These are phyloP conservation scores for Drosophila ironensis DNA, from an alignment of 1,140 invertebrate genomes.

Conservation along the genomic window DNA sequence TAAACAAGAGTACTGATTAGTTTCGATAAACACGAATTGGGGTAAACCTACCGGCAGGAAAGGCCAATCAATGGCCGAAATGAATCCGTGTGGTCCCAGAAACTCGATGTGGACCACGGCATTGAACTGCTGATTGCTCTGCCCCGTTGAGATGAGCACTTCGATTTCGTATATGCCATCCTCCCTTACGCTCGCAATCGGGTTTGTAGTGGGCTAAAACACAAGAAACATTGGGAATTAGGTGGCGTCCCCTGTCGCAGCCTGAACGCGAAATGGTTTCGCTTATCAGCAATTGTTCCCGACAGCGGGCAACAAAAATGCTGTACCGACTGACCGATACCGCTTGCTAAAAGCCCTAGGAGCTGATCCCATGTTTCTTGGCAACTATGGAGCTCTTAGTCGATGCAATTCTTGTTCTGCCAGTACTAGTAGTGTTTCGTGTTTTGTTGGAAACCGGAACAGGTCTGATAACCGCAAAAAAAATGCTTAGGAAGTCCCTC, in stretches of 20 bases:
- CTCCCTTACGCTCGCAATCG: constrained; percentile 81
- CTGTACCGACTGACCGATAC: too few relatives aligned
- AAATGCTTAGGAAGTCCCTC: background rate
- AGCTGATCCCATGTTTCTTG: too few relatives aligned
- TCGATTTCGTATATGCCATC: constrained; percentile 85
- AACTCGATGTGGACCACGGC: constrained; percentile 86
- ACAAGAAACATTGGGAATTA: background rate
- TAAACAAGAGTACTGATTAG: constrained; percentile 29
- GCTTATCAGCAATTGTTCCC: too few relatives aligned
- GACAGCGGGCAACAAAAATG: too few relatives aligned
- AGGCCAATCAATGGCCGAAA: constrained; percentile 90
- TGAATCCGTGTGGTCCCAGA: constrained; percentile 86
- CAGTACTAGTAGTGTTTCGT: too few relatives aligned
- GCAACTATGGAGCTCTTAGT: too few relatives aligned
- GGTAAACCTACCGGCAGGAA: constrained; percentile 84
- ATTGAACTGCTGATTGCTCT: constrained; percentile 71
- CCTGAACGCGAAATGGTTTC: too few relatives aligned
- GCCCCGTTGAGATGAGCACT: constrained; percentile 67
- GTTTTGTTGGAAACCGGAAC: too few relatives aligned
- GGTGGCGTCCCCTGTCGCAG: too few relatives aligned
- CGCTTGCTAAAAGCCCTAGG: too few relatives aligned
- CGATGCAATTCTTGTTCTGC: too few relatives aligned
- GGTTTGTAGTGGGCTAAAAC: constrained; percentile 68
- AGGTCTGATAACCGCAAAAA: too few relatives aligned
- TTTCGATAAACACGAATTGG: background rate